Evolutionary conservation across 1,140 invertebrate genomes (phyloP).

Genomic region (Trichonephila clavipes): DNA sequence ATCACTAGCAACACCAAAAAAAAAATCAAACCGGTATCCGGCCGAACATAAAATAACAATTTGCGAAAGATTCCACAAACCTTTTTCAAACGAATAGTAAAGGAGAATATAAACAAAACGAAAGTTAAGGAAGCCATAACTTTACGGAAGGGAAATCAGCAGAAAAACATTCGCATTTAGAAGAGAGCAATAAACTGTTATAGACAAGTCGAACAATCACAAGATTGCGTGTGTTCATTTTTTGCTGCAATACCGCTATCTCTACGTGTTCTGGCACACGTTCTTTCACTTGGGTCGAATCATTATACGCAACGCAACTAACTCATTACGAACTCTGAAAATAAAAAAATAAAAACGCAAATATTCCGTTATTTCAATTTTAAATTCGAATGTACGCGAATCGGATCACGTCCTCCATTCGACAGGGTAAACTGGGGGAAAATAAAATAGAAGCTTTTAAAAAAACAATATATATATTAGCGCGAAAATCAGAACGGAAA

Average conservation of each 20-base stretch:
- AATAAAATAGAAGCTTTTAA: neutral
- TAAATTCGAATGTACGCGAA: neutral
- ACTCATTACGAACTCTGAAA: neutral
- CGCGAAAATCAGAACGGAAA: neutral
- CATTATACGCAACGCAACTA: neutral
- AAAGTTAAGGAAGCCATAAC: neutral
- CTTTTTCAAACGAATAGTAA: neutral
- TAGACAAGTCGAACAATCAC: conserved; percentile 26
- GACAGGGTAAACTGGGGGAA: neutral
- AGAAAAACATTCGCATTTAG: neutral
- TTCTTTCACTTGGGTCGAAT: neutral
- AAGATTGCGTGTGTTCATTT: conserved; percentile 9
- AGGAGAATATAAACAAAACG: neutral
- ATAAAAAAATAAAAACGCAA: neutral
- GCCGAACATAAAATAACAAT: neutral
- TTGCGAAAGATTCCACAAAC: neutral
- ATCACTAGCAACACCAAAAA: neutral
- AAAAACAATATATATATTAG: too few relatives aligned
- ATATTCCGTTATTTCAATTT: conserved; percentile 18
- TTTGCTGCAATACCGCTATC: neutral
- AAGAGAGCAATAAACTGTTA: conserved; percentile 55
- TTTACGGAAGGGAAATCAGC: neutral
- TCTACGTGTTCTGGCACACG: conserved; percentile 22
- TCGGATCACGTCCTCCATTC: conserved; percentile 6
- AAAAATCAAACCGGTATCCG: neutral